phyloP scores from a whole-genome alignment of 2,113 vertebrate genomes.

The Cyanistes caeruleus region DNA sequence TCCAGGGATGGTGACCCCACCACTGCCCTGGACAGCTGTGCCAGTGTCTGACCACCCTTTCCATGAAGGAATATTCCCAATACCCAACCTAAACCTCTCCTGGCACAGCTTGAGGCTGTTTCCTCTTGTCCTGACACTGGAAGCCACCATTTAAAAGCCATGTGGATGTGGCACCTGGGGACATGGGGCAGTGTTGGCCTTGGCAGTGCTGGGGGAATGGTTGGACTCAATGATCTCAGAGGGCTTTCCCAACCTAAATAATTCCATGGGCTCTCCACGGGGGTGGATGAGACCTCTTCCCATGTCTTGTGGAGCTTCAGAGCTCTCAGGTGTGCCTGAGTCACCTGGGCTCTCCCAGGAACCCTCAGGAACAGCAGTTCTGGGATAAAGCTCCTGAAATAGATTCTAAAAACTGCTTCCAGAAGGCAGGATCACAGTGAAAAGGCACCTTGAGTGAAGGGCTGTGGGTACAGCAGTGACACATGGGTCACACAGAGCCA shows the following conservation, averaged over 20 bases:
- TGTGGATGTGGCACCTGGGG: neutral
- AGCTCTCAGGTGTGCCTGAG: neutral
- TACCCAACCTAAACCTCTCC: neutral
- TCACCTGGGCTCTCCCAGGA: neutral
- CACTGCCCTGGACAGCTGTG: neutral
- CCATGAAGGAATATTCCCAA: neutral
- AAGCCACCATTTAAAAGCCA: neutral
- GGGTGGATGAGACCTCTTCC: neutral
- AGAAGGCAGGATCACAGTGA: neutral
- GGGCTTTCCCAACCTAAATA: neutral
- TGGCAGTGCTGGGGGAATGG: neutral
- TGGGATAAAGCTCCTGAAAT: neutral
- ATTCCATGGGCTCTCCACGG: neutral
- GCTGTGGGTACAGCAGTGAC: conserved; percentile 5
- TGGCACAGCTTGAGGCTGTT: accelerated
- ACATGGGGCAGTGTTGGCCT: neutral
- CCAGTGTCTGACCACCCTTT: neutral
- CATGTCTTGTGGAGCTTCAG: neutral
- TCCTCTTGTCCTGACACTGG: neutral
- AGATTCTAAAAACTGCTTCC: conserved; percentile 26
- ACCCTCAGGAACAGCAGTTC: neutral
- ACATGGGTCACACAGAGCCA: conserved; percentile 44
- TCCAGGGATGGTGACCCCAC: neutral
- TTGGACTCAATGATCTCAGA: neutral
- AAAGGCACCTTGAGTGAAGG: conserved; percentile 57